Percentiles rank a stretch among this genome's conserved stretches.
Conservation (phyloP, 2,113 vertebrate genomes). For the Ariopsis seemanni region DNA sequence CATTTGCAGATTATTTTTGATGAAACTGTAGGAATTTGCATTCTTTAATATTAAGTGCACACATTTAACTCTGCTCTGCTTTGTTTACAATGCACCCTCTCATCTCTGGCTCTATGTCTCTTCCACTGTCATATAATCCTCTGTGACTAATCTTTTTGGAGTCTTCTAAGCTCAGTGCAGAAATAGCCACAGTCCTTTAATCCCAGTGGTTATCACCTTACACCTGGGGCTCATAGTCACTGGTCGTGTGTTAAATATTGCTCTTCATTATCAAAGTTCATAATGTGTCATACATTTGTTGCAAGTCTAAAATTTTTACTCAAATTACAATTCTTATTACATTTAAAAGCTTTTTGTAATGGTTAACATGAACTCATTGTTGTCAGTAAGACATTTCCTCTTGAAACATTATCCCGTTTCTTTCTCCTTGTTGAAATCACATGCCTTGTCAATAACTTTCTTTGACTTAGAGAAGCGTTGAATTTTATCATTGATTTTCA, state of each 20-base stretch:
- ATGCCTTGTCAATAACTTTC: neutral
- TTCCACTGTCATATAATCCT: conserved; percentile 59
- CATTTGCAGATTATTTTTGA: neutral
- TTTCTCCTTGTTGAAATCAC: neutral
- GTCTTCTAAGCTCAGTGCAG: conserved; percentile 56
- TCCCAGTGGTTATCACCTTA: conserved; percentile 57
- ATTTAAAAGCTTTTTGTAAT: neutral
- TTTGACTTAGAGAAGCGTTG: neutral
- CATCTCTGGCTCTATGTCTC: conserved; percentile 46
- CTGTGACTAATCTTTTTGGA: conserved; percentile 59
- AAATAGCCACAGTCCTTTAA: conserved; percentile 63
- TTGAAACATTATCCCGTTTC: neutral
- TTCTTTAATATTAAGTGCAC: neutral
- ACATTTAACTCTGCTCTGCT: neutral
- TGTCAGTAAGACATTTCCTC: neutral
- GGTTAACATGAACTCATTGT: neutral
- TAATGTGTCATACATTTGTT: neutral
- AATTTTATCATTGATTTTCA: neutral
- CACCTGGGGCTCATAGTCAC: conserved; percentile 52
- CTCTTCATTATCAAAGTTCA: conserved; percentile 16
- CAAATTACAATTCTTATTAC: neutral
- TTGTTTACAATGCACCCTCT: conserved; percentile 38
- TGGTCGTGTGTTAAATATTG: conserved; percentile 55
- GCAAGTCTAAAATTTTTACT: neutral
- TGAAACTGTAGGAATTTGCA: neutral